A percentile compares a stretch with the other conserved stretches of the same genome.
Evolutionary conservation across 2,888 invertebrate genomes (phyloP).

Genomic region (Pegoplata infirma): DNA sequence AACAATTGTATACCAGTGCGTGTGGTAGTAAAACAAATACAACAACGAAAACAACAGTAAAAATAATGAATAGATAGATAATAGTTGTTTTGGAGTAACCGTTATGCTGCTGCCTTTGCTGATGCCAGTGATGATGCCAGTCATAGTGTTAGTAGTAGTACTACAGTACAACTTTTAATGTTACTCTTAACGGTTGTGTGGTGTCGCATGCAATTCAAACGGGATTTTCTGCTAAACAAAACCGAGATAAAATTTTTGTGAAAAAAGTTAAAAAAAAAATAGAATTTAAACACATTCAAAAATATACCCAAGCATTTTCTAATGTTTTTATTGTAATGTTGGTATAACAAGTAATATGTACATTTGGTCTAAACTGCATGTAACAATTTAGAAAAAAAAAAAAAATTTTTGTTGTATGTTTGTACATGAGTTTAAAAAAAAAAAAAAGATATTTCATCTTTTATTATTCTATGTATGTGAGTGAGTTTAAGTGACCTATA

Average conservation of each 20-base stretch:
- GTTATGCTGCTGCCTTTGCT: too few species aligned
- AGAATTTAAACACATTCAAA: neutral
- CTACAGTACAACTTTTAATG: slow-evolving; percentile 15
- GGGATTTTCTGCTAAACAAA: slow-evolving; percentile 17
- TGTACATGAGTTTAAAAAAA: neutral
- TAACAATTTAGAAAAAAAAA: neutral
- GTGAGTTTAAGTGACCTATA: slow-evolving; percentile 18
- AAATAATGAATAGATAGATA: slow-evolving; percentile 9
- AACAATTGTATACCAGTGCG: neutral
- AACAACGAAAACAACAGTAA: too few species aligned
- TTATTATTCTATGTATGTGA: slow-evolving; percentile 6
- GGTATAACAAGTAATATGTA: neutral
- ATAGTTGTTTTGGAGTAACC: slow-evolving; percentile 18
- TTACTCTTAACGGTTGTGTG: slow-evolving; percentile 11
- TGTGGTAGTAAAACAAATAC: neutral
- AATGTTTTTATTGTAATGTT: neutral
- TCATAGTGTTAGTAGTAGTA: slow-evolving; percentile 9
- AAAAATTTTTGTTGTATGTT: neutral
- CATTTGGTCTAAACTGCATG: neutral
- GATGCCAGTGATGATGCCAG: too few species aligned
- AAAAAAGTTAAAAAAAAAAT: neutral
- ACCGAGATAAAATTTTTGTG: neutral
- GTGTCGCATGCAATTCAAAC: neutral
- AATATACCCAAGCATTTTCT: neutral
- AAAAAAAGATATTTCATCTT: neutral